Conservation (phyloP, 2,888 invertebrate genomes). For the Acronicta alni region DNA sequence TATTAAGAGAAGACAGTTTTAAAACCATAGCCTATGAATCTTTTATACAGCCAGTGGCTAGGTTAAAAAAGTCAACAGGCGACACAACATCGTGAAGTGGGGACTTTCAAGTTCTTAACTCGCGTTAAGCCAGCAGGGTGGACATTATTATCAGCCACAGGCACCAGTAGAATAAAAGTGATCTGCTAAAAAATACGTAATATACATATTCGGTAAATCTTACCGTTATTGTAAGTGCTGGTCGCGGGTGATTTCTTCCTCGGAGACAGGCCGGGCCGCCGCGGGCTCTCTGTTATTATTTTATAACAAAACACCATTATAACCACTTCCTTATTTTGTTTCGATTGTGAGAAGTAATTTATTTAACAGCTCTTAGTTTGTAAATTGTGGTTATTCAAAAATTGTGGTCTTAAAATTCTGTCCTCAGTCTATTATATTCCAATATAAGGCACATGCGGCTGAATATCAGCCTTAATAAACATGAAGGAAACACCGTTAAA, state of each 20-base stretch:
- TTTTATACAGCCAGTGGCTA: too few species aligned
- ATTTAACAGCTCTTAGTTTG: constrained; percentile 26
- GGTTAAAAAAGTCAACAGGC: too few species aligned
- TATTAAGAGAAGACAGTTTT: too few species aligned
- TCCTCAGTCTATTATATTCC: too few species aligned
- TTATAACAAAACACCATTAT: constrained; percentile 87
- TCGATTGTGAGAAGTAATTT: constrained; percentile 58
- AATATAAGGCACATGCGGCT: too few species aligned
- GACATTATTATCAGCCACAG: too few species aligned
- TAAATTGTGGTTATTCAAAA: constrained; percentile 10
- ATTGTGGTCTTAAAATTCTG: neutral
- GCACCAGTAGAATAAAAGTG: too few species aligned
- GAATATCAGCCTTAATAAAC: too few species aligned
- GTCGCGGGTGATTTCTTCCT: constrained; percentile 63
- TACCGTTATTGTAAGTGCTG: constrained; percentile 55
- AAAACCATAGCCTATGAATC: too few species aligned
- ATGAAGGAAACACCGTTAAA: neutral
- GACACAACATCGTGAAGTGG: too few species aligned
- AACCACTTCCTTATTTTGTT: constrained; percentile 54
- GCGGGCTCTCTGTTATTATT: constrained; percentile 80
- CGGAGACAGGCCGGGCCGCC: constrained; percentile 70
- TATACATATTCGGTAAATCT: constrained; percentile 26
- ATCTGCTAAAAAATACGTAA: neutral
- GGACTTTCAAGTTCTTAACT: too few species aligned
- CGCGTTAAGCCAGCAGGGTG: too few species aligned